Conservation (phyloP, 2,113 vertebrate genomes). For the Mirounga angustirostris region DNA sequence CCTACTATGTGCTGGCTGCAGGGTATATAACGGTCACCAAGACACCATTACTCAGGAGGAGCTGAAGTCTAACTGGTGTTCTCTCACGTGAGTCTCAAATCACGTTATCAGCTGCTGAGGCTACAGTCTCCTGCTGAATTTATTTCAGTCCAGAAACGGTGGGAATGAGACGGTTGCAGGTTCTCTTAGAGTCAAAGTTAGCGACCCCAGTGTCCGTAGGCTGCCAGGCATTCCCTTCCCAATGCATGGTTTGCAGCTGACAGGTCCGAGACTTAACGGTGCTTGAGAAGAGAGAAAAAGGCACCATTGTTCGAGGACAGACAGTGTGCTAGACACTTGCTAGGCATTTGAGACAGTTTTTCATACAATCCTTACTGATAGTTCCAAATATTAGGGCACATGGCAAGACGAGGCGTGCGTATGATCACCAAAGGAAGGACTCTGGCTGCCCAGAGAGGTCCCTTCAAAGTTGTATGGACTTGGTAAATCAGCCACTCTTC, state of each 20-base stretch:
- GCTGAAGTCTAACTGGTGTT: not conserved
- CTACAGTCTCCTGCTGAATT: not conserved
- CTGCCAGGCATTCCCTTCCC: not conserved
- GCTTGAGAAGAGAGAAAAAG: not conserved
- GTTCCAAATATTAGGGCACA: not conserved
- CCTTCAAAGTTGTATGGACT: not conserved
- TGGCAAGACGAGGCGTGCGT: not conserved
- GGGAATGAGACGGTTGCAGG: too few relatives aligned
- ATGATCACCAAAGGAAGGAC: not conserved
- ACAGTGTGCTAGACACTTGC: not conserved
- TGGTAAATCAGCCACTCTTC: not conserved
- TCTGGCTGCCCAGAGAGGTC: not conserved
- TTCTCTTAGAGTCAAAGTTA: not conserved
- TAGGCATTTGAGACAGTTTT: not conserved
- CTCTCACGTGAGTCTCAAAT: not conserved
- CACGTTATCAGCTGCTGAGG: not conserved
- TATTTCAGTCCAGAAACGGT: not conserved
- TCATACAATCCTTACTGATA: not conserved
- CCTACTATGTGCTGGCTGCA: not conserved
- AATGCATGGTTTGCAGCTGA: not conserved
- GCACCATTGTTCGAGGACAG: not conserved
- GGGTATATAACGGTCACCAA: not conserved
- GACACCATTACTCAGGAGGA: not conserved
- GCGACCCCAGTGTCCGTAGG: not conserved
- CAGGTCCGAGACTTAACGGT: not conserved